Evolutionary conservation across 53 echinoderm and acorn worm genomes (phyloP).

Genomic region (Antedon mediterranea): DNA sequence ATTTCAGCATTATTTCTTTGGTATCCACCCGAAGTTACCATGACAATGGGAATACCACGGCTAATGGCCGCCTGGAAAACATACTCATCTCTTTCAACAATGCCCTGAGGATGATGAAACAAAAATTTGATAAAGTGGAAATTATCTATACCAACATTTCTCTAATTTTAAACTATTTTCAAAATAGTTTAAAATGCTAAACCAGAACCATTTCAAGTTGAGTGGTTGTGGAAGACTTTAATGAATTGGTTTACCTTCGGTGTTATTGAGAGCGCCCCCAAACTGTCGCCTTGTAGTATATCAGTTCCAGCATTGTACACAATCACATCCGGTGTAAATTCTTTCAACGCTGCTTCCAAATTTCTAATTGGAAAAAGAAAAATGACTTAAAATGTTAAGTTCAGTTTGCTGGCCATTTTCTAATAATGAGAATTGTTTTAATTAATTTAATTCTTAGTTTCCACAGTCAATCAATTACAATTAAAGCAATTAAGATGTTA

Average conservation of each 20-base stretch:
- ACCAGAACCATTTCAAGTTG: too few relatives aligned
- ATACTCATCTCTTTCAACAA: slow-evolving; percentile 62
- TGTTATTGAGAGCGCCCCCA: slow-evolving; percentile 79
- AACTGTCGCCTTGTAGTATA: slow-evolving; percentile 70
- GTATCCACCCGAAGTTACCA: slow-evolving; percentile 97
- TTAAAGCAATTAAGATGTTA: too few relatives aligned
- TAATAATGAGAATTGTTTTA: too few relatives aligned
- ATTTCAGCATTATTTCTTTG: slow-evolving; percentile 78
- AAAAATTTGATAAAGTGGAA: too few relatives aligned
- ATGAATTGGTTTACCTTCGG: slow-evolving; percentile 57
- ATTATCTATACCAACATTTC: too few relatives aligned
- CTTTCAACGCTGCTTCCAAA: slow-evolving; percentile 54
- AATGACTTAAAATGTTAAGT: background rate
- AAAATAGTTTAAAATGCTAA: too few relatives aligned
- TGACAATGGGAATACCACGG: slow-evolving; percentile 58
- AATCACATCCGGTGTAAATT: slow-evolving; percentile 81
- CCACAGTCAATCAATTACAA: too few relatives aligned
- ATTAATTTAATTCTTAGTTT: too few relatives aligned
- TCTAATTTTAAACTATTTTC: too few relatives aligned
- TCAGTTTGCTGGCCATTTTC: too few relatives aligned
- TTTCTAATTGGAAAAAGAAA: slow-evolving; percentile 20
- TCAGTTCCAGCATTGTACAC: slow-evolving; percentile 98
- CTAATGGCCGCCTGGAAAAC: slow-evolving; percentile 64
- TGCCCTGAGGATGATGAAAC: too few relatives aligned
- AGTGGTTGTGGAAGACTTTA: too few relatives aligned